phyloP scores from a whole-genome alignment of 2,888 invertebrate species.

The Spilarctia lutea region DNA sequence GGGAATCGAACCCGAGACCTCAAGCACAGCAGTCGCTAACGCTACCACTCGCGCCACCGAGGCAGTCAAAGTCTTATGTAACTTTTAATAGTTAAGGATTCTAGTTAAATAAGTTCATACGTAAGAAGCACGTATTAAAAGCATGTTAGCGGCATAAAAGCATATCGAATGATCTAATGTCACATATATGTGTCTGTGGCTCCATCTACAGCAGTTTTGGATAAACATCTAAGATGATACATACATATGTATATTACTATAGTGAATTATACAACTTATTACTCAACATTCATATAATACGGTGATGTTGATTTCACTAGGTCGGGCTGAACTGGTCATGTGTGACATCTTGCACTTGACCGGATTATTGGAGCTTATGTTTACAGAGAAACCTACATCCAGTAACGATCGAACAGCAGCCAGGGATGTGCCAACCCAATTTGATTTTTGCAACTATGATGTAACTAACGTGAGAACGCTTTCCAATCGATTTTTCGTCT shows the following conservation, averaged over 20 bases:
- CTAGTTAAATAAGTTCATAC: neutral
- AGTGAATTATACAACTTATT: conserved; percentile 8
- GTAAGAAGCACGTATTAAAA: neutral
- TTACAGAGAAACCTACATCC: neutral
- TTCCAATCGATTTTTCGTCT: neutral
- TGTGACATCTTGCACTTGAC: neutral
- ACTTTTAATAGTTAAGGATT: neutral
- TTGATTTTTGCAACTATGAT: too few relatives aligned
- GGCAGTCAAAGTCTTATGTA: neutral
- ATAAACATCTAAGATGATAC: conserved; percentile 21
- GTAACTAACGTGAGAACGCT: neutral
- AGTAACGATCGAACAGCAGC: neutral
- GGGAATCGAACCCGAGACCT: too few relatives aligned
- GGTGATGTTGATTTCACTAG: neutral
- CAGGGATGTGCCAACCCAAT: too few relatives aligned
- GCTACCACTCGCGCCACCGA: too few relatives aligned
- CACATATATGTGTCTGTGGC: conserved; percentile 6
- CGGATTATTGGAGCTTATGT: neutral
- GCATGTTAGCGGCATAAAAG: neutral
- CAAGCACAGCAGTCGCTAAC: too few relatives aligned
- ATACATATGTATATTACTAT: neutral
- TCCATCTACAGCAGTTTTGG: conserved; percentile 8
- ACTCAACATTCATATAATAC: neutral
- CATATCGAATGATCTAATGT: conserved; percentile 5
- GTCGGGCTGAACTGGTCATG: neutral